phyloP scores from a whole-genome alignment of 2,113 vertebrate species.

The Rhynchomys soricoides region DNA sequence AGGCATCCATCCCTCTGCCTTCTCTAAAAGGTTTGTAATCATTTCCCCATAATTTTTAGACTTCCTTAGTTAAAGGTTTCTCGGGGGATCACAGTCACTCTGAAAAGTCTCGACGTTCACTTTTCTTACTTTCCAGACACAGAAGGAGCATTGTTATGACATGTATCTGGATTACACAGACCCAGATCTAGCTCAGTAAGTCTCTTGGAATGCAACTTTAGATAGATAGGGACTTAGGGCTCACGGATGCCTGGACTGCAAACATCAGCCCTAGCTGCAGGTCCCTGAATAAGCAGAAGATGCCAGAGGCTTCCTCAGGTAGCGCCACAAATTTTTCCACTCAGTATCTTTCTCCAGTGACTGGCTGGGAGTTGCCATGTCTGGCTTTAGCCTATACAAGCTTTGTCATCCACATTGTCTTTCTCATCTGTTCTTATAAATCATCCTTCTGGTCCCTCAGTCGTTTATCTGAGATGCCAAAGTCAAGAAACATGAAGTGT shows the following conservation, averaged over 20 bases:
- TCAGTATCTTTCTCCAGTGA: neutral
- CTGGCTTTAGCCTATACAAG: neutral
- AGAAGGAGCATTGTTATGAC: neutral
- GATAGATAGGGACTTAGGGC: neutral
- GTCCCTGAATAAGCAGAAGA: neutral
- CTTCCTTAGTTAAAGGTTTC: neutral
- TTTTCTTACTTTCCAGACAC: neutral
- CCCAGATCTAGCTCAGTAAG: neutral
- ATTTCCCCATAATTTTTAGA: conserved; percentile 58
- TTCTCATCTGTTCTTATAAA: conserved; percentile 50
- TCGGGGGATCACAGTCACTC: neutral
- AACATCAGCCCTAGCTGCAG: neutral
- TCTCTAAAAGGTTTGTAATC: neutral
- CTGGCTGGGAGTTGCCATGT: neutral
- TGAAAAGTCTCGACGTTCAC: conserved; percentile 17
- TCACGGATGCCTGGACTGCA: neutral
- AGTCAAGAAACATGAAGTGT: neutral
- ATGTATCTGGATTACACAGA: neutral
- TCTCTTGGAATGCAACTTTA: neutral
- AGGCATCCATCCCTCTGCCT: neutral
- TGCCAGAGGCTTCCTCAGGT: neutral
- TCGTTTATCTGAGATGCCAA: conserved; percentile 1
- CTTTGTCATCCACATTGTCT: neutral
- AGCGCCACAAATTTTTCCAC: neutral
- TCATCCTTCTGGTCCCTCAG: neutral